phyloP scores from a whole-genome alignment of 2,888 invertebrate species.

The Cosmia pyralina region DNA sequence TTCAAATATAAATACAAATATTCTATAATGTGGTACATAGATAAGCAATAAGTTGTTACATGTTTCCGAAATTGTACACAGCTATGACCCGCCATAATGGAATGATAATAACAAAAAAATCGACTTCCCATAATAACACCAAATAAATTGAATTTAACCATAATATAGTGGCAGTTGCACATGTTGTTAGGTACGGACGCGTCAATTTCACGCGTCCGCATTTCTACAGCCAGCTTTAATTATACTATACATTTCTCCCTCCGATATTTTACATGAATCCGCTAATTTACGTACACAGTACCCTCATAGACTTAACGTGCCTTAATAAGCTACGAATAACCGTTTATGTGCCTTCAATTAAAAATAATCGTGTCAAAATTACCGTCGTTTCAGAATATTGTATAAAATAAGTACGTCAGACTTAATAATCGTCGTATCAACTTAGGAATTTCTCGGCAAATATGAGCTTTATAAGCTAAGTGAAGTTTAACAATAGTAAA shows the following conservation, averaged over 20 bases:
- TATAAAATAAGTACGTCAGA: conserved; percentile 7
- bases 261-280: conserved; percentile 45
- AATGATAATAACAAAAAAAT: too few species aligned
- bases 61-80: too few species aligned
- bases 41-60: too few species aligned
- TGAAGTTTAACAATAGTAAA: conserved; percentile 7
- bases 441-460: conserved; percentile 28
- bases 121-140: conserved; percentile 26
- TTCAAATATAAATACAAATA: too few species aligned
- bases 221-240: conserved; percentile 42
- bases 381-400: conserved; percentile 37
- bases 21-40: too few species aligned
- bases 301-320: conserved; percentile 25
- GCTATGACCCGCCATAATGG: too few species aligned
- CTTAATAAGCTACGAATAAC: conserved; percentile 38
- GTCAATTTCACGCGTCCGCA: conserved; percentile 62
- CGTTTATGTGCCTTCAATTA: conserved; percentile 34
- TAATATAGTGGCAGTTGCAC: conserved; percentile 47
- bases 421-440: conserved; percentile 27
- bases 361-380: conserved; percentile 51
- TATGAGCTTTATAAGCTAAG: conserved; percentile 21
- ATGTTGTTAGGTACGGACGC: conserved; percentile 45
- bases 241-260: conserved; percentile 34
- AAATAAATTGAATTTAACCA: conserved; percentile 53
- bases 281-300: conserved; percentile 40